Evolutionary conservation across 1,140 invertebrate species (phyloP).

Genomic region (Drosophila kanapiae): DNA sequence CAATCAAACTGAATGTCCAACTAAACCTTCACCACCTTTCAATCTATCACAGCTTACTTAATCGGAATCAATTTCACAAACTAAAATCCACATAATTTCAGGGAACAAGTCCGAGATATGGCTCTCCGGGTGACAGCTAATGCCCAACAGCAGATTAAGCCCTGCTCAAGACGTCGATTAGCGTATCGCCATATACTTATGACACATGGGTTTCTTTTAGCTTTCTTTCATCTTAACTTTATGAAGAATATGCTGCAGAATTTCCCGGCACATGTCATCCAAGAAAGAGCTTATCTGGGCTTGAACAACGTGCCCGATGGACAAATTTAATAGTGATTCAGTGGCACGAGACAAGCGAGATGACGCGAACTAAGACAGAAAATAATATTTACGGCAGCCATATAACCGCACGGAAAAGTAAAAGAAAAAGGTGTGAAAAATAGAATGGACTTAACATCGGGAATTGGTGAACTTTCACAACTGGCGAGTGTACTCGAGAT

Average conservation of each 20-base stretch:
- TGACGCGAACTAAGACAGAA: neutral
- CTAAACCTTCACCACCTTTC: neutral
- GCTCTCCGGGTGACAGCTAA: slow-evolving; percentile 6
- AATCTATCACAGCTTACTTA: neutral
- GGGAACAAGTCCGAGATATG: neutral
- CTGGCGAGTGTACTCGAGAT: slow-evolving; percentile 10
- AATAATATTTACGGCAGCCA: neutral
- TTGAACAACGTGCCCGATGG: slow-evolving; percentile 39
- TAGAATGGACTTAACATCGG: slow-evolving; percentile 39
- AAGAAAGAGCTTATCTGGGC: slow-evolving; percentile 40
- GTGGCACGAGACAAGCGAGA: slow-evolving; percentile 36
- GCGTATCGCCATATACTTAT: slow-evolving; percentile 11
- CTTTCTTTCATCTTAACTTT: slow-evolving; percentile 3
- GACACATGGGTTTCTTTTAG: slow-evolving; percentile 32
- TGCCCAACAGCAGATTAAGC: slow-evolving; percentile 6
- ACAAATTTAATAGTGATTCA: slow-evolving; percentile 50
- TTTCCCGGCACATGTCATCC: slow-evolving; percentile 43
- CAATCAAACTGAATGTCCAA: too few relatives aligned
- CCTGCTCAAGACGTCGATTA: slow-evolving; percentile 25
- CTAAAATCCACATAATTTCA: neutral
- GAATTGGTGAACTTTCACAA: slow-evolving; percentile 61
- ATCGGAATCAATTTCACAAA: neutral
- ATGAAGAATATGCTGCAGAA: slow-evolving; percentile 37
- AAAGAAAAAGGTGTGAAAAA: slow-evolving; percentile 69
- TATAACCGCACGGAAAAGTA: slow-evolving; percentile 44